Conservation (phyloP, 2,797 vertebrate genomes). For the Sebastes elongatus region DNA sequence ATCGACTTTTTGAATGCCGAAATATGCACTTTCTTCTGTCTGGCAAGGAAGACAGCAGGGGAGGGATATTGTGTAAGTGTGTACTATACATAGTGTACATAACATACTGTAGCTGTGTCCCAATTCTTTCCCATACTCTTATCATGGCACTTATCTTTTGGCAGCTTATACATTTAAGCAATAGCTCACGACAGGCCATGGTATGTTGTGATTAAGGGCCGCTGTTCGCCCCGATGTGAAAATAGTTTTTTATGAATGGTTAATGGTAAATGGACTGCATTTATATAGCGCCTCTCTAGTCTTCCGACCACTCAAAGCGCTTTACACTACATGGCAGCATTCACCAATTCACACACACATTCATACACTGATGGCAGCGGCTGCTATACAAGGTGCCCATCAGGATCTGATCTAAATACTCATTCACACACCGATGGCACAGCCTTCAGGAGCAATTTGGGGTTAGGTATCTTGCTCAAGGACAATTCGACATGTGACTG, state of each 20-base stretch:
- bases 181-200: neutral
- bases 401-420: too few species aligned
- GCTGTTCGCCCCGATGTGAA: neutral
- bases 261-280: too few species aligned
- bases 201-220: neutral
- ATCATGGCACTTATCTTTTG: neutral
- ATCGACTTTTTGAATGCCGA: neutral
- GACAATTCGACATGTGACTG: too few species aligned
- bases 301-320: too few species aligned
- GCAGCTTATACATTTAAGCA: neutral
- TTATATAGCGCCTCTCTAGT: too few species aligned
- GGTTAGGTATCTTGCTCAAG: too few species aligned
- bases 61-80: neutral
- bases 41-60: neutral
- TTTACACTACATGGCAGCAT: too few species aligned
- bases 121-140: neutral
- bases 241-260: neutral
- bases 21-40: conserved; percentile 14
- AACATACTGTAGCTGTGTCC: neutral
- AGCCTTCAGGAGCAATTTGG: too few species aligned
- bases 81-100: neutral
- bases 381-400: fast-evolving
- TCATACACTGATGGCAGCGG: too few species aligned
- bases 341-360: too few species aligned
- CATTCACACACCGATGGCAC: too few species aligned